phyloP scores from a whole-genome alignment of 1,140 invertebrate species.

The Lutraria rhynchaena region DNA sequence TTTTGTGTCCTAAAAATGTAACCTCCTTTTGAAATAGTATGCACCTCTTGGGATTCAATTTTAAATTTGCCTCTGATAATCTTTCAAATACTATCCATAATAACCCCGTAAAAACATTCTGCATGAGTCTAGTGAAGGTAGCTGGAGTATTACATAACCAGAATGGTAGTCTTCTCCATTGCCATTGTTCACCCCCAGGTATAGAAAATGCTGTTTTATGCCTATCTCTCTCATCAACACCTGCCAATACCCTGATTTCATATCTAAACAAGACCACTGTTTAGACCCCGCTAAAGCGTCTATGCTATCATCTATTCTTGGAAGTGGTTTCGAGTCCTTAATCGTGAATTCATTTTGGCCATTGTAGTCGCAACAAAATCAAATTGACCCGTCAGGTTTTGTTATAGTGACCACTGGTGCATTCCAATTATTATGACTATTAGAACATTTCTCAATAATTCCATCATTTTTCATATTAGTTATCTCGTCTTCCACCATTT shows the following conservation, averaged over 20 bases:
- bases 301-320: no score
- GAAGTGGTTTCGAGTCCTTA: slow-evolving; percentile 10
- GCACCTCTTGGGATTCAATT: neutral
- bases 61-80: no score
- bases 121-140: slow-evolving; percentile 7
- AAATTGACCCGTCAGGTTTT: neutral
- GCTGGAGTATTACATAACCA: no score
- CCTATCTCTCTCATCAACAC: no score
- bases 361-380: slow-evolving; percentile 7
- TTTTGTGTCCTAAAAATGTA: neutral
- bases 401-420: slow-evolving; percentile 12
- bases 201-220: no score
- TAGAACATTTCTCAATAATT: slow-evolving; percentile 57
- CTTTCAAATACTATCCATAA: slow-evolving; percentile 31
- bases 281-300: slow-evolving; percentile 3
- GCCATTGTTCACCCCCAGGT: no score
- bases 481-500: no score
- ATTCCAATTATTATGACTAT: slow-evolving; percentile 48
- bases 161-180: slow-evolving; percentile 3
- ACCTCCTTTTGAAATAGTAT: neutral
- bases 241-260: no score
- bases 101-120: slow-evolving; percentile 15
- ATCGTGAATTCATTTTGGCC: neutral
- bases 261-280: slow-evolving; percentile 28
- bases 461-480: no score